A percentile compares a stretch with the other conserved stretches of the same genome.
These are phyloP conservation scores for Phasianus colchicus DNA, from an alignment of 2,113 vertebrate genomes.

Conservation along the genomic window DNA sequence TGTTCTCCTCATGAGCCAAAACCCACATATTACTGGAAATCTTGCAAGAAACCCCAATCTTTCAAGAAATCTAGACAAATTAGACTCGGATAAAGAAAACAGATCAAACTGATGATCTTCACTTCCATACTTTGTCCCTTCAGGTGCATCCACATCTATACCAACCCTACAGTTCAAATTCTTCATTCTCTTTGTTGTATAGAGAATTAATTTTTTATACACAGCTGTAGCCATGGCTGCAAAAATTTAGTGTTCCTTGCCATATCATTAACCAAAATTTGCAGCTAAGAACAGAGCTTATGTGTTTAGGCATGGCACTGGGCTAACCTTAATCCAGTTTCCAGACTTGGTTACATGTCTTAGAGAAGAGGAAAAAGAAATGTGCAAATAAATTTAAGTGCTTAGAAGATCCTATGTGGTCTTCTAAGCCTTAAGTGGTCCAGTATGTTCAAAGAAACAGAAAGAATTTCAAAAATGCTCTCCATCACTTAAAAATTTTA, in stretches of 20 bases:
- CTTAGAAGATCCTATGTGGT: background rate
- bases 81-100: background rate
- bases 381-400: background rate
- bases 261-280: background rate
- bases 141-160: background rate
- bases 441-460: background rate
- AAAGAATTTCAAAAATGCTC: background rate
- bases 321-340: background rate
- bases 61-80: background rate
- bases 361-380: background rate
- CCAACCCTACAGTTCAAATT: background rate
- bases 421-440: background rate
- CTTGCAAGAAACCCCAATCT: background rate
- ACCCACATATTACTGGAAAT: background rate
- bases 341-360: background rate
- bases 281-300: background rate
- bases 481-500: background rate
- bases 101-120: background rate
- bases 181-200: background rate
- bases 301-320: background rate
- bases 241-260: background rate
- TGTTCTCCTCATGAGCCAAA: constrained; percentile 24
- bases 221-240: background rate
- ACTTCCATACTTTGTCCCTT: background rate
- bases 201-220: rapidly evolving